Percentiles rank a stretch among this genome's conserved stretches.
Conservation (phyloP, 2,797 vertebrate genomes). For the Melanotaenia parkinsoni region DNA sequence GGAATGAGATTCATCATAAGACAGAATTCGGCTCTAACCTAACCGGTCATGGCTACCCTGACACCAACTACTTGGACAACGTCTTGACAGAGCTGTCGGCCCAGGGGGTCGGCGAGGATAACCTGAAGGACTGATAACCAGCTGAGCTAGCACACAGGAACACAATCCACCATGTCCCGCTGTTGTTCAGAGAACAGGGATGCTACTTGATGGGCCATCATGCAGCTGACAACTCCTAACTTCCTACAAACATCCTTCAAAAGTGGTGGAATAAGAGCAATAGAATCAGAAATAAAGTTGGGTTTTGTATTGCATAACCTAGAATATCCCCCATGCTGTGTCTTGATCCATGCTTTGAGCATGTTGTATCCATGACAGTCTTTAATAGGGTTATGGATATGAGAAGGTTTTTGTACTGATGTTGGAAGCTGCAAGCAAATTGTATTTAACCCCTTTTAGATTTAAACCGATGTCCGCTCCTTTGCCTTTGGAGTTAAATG, state of each 20-base stretch:
- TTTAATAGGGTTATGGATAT: conserved; percentile 42
- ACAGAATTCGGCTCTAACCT: conserved; percentile 98
- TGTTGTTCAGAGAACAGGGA: conserved; percentile 39
- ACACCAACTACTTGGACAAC: conserved; percentile 95
- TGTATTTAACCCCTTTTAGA: conserved; percentile 40
- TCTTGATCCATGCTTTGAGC: conserved; percentile 57
- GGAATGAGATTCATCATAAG: conserved; percentile 99
- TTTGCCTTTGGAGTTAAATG: conserved; percentile 42
- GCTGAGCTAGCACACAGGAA: conserved; percentile 39
- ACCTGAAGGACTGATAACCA: conserved; percentile 89
- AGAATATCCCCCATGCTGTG: conserved; percentile 36
- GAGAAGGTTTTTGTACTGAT: conserved; percentile 30
- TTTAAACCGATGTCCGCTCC: conserved; percentile 16
- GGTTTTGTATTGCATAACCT: conserved; percentile 51
- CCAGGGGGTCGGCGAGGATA: conserved; percentile 91
- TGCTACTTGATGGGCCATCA: conserved; percentile 49
- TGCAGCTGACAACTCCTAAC: conserved; percentile 47
- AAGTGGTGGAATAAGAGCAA: conserved; percentile 50
- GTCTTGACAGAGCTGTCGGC: conserved; percentile 92
- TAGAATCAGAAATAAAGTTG: conserved; percentile 45
- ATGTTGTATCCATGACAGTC: conserved; percentile 46
- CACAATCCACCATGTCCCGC: conserved; percentile 26
- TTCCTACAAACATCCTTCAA: conserved; percentile 44
- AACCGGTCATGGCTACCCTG: conserved; percentile 95
- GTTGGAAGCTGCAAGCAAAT: conserved; percentile 40